These are phyloP conservation scores for Dorcus parallelipipedus DNA, from an alignment of 2,888 invertebrate species.

Conservation along the genomic window DNA sequence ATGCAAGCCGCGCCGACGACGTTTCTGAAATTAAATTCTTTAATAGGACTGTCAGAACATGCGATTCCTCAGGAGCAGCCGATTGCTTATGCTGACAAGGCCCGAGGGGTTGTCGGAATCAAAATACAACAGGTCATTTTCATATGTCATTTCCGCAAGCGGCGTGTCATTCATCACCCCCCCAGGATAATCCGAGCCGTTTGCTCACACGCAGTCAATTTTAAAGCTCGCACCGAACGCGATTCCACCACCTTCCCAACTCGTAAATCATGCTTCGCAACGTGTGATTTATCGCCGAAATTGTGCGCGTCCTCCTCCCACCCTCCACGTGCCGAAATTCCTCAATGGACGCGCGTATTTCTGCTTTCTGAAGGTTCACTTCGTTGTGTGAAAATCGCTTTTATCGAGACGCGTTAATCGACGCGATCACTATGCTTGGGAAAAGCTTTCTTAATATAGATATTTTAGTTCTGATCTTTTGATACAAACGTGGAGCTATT, in stretches of 20 bases:
- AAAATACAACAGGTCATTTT: constrained; percentile 15
- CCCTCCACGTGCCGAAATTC: no score
- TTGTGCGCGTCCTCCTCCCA: no score
- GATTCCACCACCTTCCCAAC: constrained; percentile 12
- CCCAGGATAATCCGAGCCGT: not conserved
- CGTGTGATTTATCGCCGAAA: constrained; percentile 9
- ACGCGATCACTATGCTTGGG: no score
- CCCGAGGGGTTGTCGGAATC: constrained; percentile 1
- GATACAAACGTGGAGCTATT: no score
- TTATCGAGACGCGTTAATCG: no score
- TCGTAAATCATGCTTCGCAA: constrained; percentile 16
- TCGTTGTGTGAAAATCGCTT: no score
- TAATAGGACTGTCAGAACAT: constrained; percentile 20
- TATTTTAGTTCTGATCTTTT: no score
- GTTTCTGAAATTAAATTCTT: constrained; percentile 21
- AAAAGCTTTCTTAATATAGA: no score
- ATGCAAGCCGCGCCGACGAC: constrained; percentile 5
- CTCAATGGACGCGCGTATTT: no score
- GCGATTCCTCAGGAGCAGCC: constrained; percentile 2
- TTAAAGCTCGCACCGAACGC: constrained; percentile 2
- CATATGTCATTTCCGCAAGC: constrained; percentile 13
- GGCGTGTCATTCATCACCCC: not conserved
- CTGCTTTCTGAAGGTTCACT: no score
- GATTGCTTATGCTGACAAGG: not conserved
- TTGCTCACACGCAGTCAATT: constrained; percentile 1